Conservation (phyloP, 2,113 vertebrate genomes). For the Illadopsis cleaveri region DNA sequence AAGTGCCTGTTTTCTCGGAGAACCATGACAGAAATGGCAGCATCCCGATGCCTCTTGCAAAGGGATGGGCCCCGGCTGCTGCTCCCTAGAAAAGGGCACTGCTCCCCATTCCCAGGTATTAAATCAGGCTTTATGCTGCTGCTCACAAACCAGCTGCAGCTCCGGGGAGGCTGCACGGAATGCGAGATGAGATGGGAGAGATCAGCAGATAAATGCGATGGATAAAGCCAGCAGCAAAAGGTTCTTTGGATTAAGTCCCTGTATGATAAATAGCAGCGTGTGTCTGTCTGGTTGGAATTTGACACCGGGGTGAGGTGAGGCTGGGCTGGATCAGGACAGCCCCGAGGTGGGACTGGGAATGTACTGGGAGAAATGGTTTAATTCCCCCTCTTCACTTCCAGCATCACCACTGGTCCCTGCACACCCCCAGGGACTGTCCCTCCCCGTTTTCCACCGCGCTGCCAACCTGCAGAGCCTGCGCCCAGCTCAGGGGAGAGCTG, state of each 20-base stretch:
- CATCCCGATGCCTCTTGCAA: background rate
- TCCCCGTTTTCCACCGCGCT: fast-evolving
- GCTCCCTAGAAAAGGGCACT: background rate
- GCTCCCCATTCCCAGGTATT: conserved; percentile 22
- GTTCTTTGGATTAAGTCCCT: conserved; percentile 44
- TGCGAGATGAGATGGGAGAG: conserved; percentile 61
- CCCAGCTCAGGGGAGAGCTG: background rate
- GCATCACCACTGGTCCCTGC: background rate
- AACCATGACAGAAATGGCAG: background rate
- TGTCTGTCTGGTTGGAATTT: background rate
- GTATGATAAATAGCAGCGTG: conserved; percentile 17
- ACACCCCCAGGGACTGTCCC: background rate
- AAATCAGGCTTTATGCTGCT: conserved; percentile 39
- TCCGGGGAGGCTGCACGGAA: conserved; percentile 9
- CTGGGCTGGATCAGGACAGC: background rate
- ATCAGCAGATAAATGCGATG: conserved; percentile 56
- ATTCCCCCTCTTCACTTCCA: background rate
- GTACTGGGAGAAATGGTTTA: background rate
- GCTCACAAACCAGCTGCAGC: conserved; percentile 28
- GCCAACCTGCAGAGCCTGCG: background rate
- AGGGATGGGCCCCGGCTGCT: background rate
- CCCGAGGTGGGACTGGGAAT: background rate
- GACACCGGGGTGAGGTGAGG: background rate
- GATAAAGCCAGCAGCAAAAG: conserved; percentile 52
- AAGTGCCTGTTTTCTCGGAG: conserved; percentile 40